Base-by-base conservation (phyloP, 1,140 invertebrate species). In the Bombyx mandarina region DNA sequence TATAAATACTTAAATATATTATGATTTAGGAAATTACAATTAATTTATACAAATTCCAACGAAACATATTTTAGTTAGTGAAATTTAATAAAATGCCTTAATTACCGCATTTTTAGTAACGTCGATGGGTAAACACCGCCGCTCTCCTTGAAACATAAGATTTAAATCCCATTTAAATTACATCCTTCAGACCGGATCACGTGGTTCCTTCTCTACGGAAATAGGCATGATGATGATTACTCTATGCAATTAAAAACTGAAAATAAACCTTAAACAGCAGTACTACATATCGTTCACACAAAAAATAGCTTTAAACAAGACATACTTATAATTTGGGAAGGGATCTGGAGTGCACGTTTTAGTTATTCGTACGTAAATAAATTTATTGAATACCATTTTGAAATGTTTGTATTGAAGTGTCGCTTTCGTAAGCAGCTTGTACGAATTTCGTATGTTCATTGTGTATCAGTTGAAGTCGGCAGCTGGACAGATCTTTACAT, bases 11-110 rank as follows among this genome's bases (percentile, higher is more conserved):
- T 57, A 71, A 71, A 73, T 79, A 77, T 67, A 77, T 73, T 75
- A 71, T 78, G 70, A 79, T 76, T 84, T 79, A 79, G 80, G 82
- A 78, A 77, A 78, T 77, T 82, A 82, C 71, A 77, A 83, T 35
- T 35, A 35, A 35, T 35, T 35, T 35, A 51, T 42, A 51, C 26
- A 51, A 7, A 8, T 51, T 35, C 10, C 7, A 51, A 50, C 12
- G 6, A 50, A 18, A 7, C 8, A 51, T 6, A 51, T 6, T 8
- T 35, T 35, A 51, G 26, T 22, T 35, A 35, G 26, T 2, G 26
- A 35, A 35, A 35, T 35, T 35, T 35, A 35, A 35, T 35, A 35
- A 35, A 35, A 35, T 35, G 26, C 1, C 4, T 35, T 35, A 35
- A 35, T 35, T 35, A 35, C 26, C 26, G 26, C 26, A 35, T 35